Base-by-base conservation (phyloP, 2,888 invertebrate genomes). In the Andricus quercusramuli region DNA sequence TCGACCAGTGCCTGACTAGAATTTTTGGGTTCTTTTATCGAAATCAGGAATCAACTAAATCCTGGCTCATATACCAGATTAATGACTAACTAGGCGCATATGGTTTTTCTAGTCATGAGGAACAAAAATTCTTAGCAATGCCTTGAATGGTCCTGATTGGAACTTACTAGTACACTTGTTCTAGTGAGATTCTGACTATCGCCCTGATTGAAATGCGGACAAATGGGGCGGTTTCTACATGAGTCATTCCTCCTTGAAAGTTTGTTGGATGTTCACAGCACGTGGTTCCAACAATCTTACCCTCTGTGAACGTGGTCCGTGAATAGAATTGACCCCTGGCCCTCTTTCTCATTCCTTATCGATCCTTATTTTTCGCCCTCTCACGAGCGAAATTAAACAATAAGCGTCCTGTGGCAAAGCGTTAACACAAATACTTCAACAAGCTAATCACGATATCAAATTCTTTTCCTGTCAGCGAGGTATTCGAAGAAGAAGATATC, bases 391-490 rank as follows among this genome's bases (percentile, higher is more conserved):
- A 82, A 85, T 82, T 83, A 86, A 87, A 87, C 85, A 87, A 86
- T 87, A 82, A 85, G 81, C 76, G 79, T 83, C 81, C 83, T 79
- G 84, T 85, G 85, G 87, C 80, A 89, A 86, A 86, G 87, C 88
- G 89, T 88, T 89, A 88, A 88, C 88, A 87, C 87, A 88, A 88
- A 89, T 88, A 85, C 86, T 87, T 89, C 90, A 90, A 90, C 89
- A 90, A 89, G 90, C 90, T 92, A 91, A 92, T 92, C 92, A 90
- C 88, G 91, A 91, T 92, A 92, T 92, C 92, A 91, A 92, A 92
- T 92, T 92, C 92, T 91, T 89, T 86, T 87, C 87, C 90, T 91
- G 92, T 92, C 92, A 91, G 90, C 92, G 90, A 90, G 90, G 89
- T 90, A 91, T 90, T 89, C 88, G 88, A 89, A 89, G 91, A 89